Percentiles rank a stretch among this genome's conserved stretches.
Evolutionary conservation across 2,888 invertebrate genomes (phyloP).

Genomic region (Chloroclystis v-ata): DNA sequence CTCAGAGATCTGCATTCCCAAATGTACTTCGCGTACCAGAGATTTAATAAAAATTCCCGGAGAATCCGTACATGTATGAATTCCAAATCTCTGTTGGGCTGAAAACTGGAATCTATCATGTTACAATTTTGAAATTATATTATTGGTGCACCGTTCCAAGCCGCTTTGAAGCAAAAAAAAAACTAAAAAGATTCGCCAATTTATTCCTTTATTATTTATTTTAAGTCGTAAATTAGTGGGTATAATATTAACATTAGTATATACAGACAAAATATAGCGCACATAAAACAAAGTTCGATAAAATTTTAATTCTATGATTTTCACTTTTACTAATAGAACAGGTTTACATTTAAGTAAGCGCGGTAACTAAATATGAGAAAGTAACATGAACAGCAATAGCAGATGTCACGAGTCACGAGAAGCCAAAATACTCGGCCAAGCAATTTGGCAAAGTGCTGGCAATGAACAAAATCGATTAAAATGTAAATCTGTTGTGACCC

Average conservation of each 20-base stretch:
- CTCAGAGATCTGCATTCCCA: constrained; percentile 55
- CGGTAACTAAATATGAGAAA: background rate
- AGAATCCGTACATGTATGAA: constrained; percentile 5
- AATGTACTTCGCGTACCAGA: constrained; percentile 55
- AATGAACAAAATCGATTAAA: constrained; percentile 32
- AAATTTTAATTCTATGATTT: too few species aligned
- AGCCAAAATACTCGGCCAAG: constrained; percentile 16
- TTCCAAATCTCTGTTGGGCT: constrained; percentile 40
- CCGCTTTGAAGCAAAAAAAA: too few species aligned
- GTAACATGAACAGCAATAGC: constrained; percentile 7
- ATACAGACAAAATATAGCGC: too few species aligned
- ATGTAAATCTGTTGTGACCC: constrained; percentile 29
- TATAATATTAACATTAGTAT: too few species aligned
- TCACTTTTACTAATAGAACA: too few species aligned
- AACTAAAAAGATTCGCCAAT: too few species aligned
- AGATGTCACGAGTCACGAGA: constrained; percentile 8
- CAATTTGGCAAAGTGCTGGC: constrained; percentile 29
- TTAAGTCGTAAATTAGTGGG: too few species aligned
- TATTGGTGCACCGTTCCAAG: too few species aligned
- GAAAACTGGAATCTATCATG: constrained; percentile 34
- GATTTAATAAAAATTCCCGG: constrained; percentile 61
- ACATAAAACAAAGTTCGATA: too few species aligned
- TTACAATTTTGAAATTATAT: too few species aligned
- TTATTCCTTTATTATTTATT: too few species aligned
- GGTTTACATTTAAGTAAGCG: too few species aligned